Conservation (phyloP, 2,797 vertebrate genomes). For the Phyllotis vaccarum region DNA sequence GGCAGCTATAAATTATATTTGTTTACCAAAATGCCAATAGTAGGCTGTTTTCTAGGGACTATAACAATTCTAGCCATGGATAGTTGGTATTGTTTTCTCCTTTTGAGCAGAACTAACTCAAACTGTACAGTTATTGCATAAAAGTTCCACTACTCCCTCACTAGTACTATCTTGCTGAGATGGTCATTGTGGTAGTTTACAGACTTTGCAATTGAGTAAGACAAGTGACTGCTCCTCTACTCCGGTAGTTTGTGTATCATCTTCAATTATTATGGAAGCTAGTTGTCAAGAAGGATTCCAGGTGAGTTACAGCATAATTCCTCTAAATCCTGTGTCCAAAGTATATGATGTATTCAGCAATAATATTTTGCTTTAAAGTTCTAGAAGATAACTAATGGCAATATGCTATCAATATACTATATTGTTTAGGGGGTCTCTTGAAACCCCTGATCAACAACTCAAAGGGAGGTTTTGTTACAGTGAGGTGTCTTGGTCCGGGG, state of each 20-base stretch:
- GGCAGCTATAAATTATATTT: neutral
- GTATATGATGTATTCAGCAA: neutral
- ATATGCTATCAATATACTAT: too few species aligned
- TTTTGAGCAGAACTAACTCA: neutral
- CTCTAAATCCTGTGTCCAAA: too few species aligned
- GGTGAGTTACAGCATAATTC: neutral
- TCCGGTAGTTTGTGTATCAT: neutral
- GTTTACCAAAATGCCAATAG: neutral
- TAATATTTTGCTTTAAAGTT: neutral
- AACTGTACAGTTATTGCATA: neutral
- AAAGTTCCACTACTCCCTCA: too few species aligned
- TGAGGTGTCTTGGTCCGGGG: too few species aligned
- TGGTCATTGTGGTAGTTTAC: neutral
- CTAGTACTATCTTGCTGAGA: neutral
- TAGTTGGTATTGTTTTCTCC: too few species aligned
- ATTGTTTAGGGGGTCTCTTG: neutral
- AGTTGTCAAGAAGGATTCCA: neutral
- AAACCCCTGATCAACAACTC: neutral
- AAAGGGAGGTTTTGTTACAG: too few species aligned
- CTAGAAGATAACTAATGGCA: neutral
- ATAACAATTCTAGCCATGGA: neutral
- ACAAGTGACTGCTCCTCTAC: neutral
- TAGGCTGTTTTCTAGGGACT: neutral
- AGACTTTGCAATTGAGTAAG: neutral
- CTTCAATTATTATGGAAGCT: neutral